Base-by-base conservation (phyloP, 2,888 invertebrate species). In the Drosophila gaucha region DNA sequence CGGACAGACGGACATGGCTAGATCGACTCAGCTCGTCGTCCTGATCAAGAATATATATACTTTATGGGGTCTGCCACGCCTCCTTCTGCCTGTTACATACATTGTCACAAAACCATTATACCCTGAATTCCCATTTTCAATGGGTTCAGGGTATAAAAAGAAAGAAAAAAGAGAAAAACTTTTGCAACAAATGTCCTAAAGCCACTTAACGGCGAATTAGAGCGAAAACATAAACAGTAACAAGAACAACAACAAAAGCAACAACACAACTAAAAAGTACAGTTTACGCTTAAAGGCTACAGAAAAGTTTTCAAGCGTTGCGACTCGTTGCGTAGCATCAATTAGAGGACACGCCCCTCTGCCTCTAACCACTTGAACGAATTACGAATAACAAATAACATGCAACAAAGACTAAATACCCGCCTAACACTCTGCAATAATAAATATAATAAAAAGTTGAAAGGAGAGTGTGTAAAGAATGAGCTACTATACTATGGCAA, bases 171-270 rank as follows among this genome's bases (percentile, higher is more conserved):
- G 46, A 31, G 44, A 59, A 31, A 78, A 80, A 80, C 49, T 80
- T 80, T 80, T 47, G 66, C 80, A 80, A 72, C 85, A 79, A 83
- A 85, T 79, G 86, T 82, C 80, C 73, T 75, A 85, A 83, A 82
- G 83, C 86, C 86, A 83, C 86, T 85, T 83, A 85, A 85, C 86
- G 68, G 83, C 80, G 83, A 82, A 83, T 83, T 83, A 83, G 86
- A 73, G 82, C 86, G 62, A 67, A 82, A 74, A 50, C 80, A 83
- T 52, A 35, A 33, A 60, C 72, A 63, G 52, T 33, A 62, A 52
- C 58, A 55, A 22, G 12, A 49, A 20, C 36, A 28, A n/a, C 39
- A 44, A n/a, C 18, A 31, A 4, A 10, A 24, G 9, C 24, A 33
- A 28, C 24, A 14, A 9, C 36, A 22, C 35, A 31, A 22, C 46